phyloP scores from a whole-genome alignment of 2,113 vertebrate genomes.

The Xiphophorus couchianus region DNA sequence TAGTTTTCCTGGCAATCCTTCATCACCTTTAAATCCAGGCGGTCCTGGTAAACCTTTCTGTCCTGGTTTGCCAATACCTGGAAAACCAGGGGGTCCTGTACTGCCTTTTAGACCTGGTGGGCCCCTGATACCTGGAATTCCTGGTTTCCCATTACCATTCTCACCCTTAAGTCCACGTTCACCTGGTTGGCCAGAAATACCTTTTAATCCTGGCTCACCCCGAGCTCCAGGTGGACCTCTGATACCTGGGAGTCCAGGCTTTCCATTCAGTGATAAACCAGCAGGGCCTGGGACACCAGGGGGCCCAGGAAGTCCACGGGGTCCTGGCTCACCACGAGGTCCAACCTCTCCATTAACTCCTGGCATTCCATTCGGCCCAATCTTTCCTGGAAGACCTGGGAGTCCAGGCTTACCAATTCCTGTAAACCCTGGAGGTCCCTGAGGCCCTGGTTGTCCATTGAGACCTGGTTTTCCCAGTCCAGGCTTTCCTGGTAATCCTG shows the following conservation, averaged over 20 bases:
- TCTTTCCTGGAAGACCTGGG: conserved; percentile 92
- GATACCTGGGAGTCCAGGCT: conserved; percentile 89
- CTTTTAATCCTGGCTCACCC: conserved; percentile 90
- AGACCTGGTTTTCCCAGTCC: conserved; percentile 93
- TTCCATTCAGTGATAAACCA: conserved; percentile 93
- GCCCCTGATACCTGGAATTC: conserved; percentile 85
- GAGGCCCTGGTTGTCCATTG: conserved; percentile 90
- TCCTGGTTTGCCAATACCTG: conserved; percentile 89
- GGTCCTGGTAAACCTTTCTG: conserved; percentile 86
- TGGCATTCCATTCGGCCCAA: conserved; percentile 86
- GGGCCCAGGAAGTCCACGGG: conserved; percentile 87
- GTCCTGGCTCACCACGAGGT: conserved; percentile 87
- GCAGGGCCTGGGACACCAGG: conserved; percentile 93
- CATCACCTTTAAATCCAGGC: conserved; percentile 87
- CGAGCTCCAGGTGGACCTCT: conserved; percentile 87
- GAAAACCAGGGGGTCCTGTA: conserved; percentile 80
- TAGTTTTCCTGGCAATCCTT: conserved; percentile 82
- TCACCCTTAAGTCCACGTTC: conserved; percentile 91
- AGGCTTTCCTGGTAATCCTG: conserved; percentile 92
- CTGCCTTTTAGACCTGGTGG: conserved; percentile 85
- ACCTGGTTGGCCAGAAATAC: conserved; percentile 85
- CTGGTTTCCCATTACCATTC: conserved; percentile 91
- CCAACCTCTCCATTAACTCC: conserved; percentile 86
- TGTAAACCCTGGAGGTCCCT: conserved; percentile 90
- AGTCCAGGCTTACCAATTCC: conserved; percentile 94